Evolutionary conservation across 53 echinoderm and acorn worm species (phyloP).

Genomic region (Holothuria leucospilota): DNA sequence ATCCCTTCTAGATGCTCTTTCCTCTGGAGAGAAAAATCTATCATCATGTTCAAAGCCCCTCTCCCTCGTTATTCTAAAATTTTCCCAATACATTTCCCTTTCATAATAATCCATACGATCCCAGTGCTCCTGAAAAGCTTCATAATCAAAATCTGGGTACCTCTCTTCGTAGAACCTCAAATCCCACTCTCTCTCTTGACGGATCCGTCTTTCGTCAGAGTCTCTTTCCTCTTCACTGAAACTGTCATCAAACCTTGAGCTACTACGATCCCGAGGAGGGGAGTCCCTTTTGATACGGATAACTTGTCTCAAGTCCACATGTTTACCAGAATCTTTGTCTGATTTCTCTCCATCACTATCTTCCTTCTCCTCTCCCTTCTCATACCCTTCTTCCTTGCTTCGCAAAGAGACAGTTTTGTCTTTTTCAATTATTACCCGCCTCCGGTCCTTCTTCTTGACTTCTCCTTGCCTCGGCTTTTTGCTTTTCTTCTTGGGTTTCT

Average conservation of each 20-base stretch:
- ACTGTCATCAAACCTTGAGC: slow-evolving; percentile 1
- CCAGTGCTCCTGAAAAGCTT: slow-evolving; percentile 45
- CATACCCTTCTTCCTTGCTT: slow-evolving; percentile 35
- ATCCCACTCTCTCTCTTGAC: slow-evolving; percentile 50
- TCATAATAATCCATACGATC: slow-evolving; percentile 42
- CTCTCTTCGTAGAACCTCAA: slow-evolving; percentile 28
- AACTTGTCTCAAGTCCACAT: slow-evolving; percentile 83
- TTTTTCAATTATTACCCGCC: slow-evolving; percentile 87
- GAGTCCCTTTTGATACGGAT: slow-evolving; percentile 91
- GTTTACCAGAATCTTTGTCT: slow-evolving; percentile 55
- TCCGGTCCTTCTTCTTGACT: slow-evolving; percentile 63
- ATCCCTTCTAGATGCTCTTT: neutral
- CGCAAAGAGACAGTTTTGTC: slow-evolving; percentile 63
- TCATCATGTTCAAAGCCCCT: slow-evolving; percentile 41
- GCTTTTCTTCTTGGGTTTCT: slow-evolving; percentile 3
- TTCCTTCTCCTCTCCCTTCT: slow-evolving; percentile 24
- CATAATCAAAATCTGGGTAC: slow-evolving; percentile 44
- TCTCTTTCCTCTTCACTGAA: slow-evolving; percentile 6
- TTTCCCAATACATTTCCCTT: slow-evolving; percentile 50
- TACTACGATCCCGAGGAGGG: slow-evolving; percentile 49
- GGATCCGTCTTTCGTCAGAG: neutral
- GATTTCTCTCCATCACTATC: slow-evolving; percentile 48
- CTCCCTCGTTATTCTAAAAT: slow-evolving; percentile 19
- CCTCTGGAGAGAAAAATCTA: slow-evolving; percentile 28
- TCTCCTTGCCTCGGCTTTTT: slow-evolving; percentile 2